Base-by-base conservation (phyloP, 1,140 invertebrate species). In the Ruditapes philippinarum region DNA sequence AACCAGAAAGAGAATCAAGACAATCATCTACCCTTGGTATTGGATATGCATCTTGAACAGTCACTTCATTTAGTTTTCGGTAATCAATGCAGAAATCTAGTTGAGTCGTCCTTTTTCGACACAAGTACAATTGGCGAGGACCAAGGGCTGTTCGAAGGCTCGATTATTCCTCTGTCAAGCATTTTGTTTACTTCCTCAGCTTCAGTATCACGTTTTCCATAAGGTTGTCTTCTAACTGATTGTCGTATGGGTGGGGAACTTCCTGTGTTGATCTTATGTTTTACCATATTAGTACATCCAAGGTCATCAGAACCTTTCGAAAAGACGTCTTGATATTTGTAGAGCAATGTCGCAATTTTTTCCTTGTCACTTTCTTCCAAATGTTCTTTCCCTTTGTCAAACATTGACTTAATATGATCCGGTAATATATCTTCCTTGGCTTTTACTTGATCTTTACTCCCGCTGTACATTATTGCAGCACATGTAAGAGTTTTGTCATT, bases 1-100 rank as follows among this genome's bases (percentile, higher is more conserved):
- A 31, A 33, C 80, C 79, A 51, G 79, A 68, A 0, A 91, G 28
- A 12, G 33, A 4, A 80, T 89, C 87, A 57, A 85, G 33, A 12
- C 42, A 45, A n/a, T 89, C 88, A 12, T 79, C 62, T 25, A 89
- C 65, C n/a, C 49, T 74, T n/a, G 65, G 60, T 12, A 91, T 40
- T 0, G 90, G 82, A 19, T 86, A 45, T 19, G 3, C 38, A 79
- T 89, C 80, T 79, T 85, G 88, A 22, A 65, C n/a, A 12, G 91
- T 91, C 0, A 54, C 33, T 42, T 57, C 19, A 80, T 92, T 94
- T 19, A 91, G 36, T 57, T 68, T 87, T 70, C 91, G 96, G 93
- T 95, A 97, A 93, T 97, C 96, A 5, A 93, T 95, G 92, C 96
- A 96, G 36, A 97, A 93, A 45, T 96, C 83, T 51, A 96, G n/a